Conservation (phyloP, 2,888 invertebrate genomes). For the Lucinisca nassula region DNA sequence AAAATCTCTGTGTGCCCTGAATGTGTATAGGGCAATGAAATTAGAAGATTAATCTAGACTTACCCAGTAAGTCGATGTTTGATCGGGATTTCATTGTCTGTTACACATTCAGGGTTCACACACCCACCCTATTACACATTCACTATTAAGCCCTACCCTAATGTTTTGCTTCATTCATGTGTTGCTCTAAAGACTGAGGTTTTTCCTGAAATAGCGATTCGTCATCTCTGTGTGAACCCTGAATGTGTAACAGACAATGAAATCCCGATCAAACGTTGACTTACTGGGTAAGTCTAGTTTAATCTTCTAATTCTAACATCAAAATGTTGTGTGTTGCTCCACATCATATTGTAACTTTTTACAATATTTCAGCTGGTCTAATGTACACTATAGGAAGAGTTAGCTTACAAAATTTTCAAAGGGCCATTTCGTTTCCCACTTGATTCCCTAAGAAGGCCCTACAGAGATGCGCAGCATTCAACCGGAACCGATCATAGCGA, state of each 20-base stretch:
- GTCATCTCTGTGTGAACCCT: not conserved
- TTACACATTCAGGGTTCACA: not conserved
- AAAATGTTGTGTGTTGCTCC: no score
- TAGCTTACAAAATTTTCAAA: no score
- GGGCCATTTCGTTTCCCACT: no score
- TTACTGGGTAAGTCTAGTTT: not conserved
- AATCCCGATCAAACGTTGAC: not conserved
- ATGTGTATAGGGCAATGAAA: not conserved
- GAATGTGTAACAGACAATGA: not conserved
- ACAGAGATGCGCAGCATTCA: no score
- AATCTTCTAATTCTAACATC: no score
- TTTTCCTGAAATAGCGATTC: not conserved
- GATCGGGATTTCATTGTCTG: not conserved
- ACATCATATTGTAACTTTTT: no score
- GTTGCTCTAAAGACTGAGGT: not conserved
- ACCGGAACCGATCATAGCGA: no score
- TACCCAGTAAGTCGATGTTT: not conserved
- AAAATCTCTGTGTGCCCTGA: not conserved
- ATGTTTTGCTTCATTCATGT: not conserved
- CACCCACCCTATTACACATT: not conserved
- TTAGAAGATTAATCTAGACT: not conserved
- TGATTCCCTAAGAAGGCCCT: no score
- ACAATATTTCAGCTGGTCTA: no score
- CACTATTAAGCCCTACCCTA: not conserved
- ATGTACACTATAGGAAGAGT: no score